Evolutionary conservation across 2,797 vertebrate genomes (phyloP).

Genomic region (Oryzias dopingdopingensis): DNA sequence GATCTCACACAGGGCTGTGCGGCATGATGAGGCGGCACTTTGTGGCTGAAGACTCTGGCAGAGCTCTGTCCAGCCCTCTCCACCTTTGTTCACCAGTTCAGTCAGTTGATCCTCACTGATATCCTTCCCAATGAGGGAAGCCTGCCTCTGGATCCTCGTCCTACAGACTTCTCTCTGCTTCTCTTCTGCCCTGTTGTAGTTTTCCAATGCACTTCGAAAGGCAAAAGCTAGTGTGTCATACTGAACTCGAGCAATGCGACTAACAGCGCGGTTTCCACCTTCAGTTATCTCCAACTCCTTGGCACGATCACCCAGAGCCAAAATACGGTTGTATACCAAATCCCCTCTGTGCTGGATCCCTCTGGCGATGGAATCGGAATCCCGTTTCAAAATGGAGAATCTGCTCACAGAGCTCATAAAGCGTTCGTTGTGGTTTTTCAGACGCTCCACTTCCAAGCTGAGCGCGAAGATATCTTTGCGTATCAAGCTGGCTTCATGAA

Average conservation of each 20-base stretch:
- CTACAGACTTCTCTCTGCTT: slow-evolving; percentile 83
- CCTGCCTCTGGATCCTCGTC: slow-evolving; percentile 86
- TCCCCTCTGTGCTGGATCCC: slow-evolving; percentile 81
- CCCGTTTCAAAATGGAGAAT: slow-evolving; percentile 86
- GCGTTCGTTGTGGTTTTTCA: slow-evolving; percentile 80
- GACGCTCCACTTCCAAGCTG: slow-evolving; percentile 75
- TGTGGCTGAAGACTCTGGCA: slow-evolving; percentile 82
- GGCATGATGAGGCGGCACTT: slow-evolving; percentile 71
- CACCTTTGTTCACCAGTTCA: slow-evolving; percentile 85
- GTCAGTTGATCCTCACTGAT: slow-evolving; percentile 84
- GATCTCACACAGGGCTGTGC: slow-evolving; percentile 81
- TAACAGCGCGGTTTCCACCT: slow-evolving; percentile 68
- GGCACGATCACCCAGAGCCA: slow-evolving; percentile 71
- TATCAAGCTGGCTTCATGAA: slow-evolving; percentile 79
- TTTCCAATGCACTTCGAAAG: slow-evolving; percentile 81
- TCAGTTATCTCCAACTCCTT: slow-evolving; percentile 70
- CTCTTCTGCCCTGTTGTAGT: slow-evolving; percentile 85
- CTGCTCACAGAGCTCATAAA: slow-evolving; percentile 85
- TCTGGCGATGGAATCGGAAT: slow-evolving; percentile 85
- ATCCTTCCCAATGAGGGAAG: slow-evolving; percentile 86
- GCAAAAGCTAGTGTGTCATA: slow-evolving; percentile 71
- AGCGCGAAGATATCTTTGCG: slow-evolving; percentile 78
- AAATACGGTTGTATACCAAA: slow-evolving; percentile 77
- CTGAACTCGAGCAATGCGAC: slow-evolving; percentile 81
- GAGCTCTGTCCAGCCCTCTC: slow-evolving; percentile 85